These are phyloP conservation scores for Oligia latruncula DNA, from an alignment of 2,888 invertebrate species.

Conservation along the genomic window DNA sequence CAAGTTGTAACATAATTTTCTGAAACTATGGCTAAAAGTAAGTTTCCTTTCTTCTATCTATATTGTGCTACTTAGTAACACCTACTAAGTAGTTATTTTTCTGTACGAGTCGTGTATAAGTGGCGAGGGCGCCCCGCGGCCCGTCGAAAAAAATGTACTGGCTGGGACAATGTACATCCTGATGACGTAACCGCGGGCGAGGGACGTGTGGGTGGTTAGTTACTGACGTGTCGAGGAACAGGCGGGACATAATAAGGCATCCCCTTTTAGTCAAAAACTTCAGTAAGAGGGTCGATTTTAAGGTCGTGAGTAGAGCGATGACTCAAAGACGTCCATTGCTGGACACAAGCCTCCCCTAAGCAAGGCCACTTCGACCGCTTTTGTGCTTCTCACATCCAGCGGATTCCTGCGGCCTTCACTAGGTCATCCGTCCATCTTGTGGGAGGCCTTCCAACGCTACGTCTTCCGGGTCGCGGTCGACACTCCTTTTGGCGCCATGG, in stretches of 20 bases:
- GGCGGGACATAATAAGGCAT: not conserved
- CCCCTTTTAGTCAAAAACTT: not conserved
- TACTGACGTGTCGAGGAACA: not conserved
- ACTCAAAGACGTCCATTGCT: no score
- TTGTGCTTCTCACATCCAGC: not conserved
- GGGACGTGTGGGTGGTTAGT: no score
- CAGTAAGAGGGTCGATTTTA: no score
- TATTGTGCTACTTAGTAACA: not conserved
- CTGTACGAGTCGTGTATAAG: no score
- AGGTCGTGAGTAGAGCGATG: not conserved
- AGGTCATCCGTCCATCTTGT: no score
- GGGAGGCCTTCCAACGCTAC: no score
- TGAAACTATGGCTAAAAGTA: conserved; percentile 33
- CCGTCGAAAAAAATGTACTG: no score
- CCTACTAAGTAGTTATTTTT: not conserved
- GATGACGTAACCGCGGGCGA: no score
- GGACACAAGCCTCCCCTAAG: not conserved
- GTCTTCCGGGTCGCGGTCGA: not conserved
- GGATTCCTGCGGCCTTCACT: not conserved
- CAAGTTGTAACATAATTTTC: conserved; percentile 18
- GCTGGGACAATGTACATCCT: no score
- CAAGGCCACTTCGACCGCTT: not conserved
- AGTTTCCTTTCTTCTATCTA: conserved; percentile 33
- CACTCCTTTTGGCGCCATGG: not conserved
- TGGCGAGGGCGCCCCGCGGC: no score